Percentiles rank a stretch among this genome's conserved stretches.
These are phyloP conservation scores for Cephalopterus ornatus DNA, from an alignment of 2,113 vertebrate genomes.

Conservation along the genomic window DNA sequence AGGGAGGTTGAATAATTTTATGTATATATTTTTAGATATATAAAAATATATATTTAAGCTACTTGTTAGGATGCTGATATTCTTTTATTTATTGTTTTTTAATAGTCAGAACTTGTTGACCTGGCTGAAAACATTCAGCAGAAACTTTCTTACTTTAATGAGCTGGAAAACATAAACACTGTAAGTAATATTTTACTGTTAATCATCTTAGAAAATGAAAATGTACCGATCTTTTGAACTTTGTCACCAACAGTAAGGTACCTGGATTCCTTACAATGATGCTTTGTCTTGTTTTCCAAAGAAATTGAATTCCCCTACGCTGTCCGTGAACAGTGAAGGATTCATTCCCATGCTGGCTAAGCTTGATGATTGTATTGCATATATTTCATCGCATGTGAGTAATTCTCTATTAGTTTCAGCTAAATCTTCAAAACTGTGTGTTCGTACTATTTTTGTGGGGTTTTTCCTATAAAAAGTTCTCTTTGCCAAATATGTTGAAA, in stretches of 20 bases:
- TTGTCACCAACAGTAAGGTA: not conserved
- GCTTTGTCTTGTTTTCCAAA: constrained; percentile 65
- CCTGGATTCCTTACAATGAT: not conserved
- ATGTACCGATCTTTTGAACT: accelerated
- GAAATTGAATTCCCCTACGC: constrained; percentile 93
- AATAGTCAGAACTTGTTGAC: constrained; percentile 91
- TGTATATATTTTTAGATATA: not conserved
- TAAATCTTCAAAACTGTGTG: not conserved
- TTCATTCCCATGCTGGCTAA: constrained; percentile 97
- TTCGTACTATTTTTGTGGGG: not conserved
- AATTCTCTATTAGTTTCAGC: not conserved
- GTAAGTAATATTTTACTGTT: constrained; percentile 71
- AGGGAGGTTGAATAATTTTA: not conserved
- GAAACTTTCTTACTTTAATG: constrained; percentile 98
- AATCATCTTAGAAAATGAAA: not conserved
- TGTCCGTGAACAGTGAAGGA: constrained; percentile 96
- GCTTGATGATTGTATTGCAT: constrained; percentile 94
- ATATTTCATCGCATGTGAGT: constrained; percentile 96
- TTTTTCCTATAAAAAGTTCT: not conserved
- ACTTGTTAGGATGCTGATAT: not conserved
- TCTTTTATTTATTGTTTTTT: constrained; percentile 44
- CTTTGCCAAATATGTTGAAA: not conserved
- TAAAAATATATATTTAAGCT: not conserved
- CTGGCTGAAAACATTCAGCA: constrained; percentile 96
- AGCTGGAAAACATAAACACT: constrained; percentile 94